Percentiles rank a stretch among this genome's conserved stretches.
Conservation (phyloP, 2,797 vertebrate genomes). For the Yasuhikotakia modesta region DNA sequence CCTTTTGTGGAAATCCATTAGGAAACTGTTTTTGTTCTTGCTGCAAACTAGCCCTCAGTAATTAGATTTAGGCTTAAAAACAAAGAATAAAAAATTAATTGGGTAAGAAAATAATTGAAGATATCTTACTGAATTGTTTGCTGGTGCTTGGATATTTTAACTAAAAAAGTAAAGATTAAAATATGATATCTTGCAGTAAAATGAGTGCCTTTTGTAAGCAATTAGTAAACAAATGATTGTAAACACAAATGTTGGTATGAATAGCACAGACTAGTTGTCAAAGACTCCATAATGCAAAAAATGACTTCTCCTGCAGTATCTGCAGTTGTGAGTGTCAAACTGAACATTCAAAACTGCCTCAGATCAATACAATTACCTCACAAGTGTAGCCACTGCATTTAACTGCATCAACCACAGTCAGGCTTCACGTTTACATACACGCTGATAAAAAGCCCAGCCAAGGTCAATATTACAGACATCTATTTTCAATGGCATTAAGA, state of each 20-base stretch:
- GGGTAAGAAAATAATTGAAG: background rate
- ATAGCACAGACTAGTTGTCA: constrained; percentile 13
- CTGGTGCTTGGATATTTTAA: background rate
- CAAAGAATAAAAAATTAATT: background rate
- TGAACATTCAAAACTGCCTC: constrained; percentile 8
- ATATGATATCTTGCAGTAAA: background rate
- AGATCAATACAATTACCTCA: constrained; percentile 33
- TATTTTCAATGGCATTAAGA: constrained; percentile 25
- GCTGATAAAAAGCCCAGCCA: constrained; percentile 20
- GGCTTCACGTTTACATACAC: constrained; percentile 11
- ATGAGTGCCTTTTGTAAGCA: background rate
- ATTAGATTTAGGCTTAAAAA: background rate
- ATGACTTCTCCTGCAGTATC: constrained; percentile 19
- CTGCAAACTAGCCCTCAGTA: background rate
- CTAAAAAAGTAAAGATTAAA: background rate
- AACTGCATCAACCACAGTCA: constrained; percentile 28
- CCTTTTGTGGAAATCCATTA: background rate
- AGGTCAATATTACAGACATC: constrained; percentile 28
- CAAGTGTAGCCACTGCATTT: constrained; percentile 28
- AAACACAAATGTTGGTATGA: constrained; percentile 13
- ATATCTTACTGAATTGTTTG: background rate
- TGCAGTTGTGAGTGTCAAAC: constrained; percentile 5
- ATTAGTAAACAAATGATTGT: background rate
- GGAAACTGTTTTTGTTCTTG: background rate
- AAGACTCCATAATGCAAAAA: constrained; percentile 15